A percentile compares a stretch with the other conserved stretches of the same genome.
Conservation (phyloP, 2,888 invertebrate genomes). For the Melieria crassipennis region DNA sequence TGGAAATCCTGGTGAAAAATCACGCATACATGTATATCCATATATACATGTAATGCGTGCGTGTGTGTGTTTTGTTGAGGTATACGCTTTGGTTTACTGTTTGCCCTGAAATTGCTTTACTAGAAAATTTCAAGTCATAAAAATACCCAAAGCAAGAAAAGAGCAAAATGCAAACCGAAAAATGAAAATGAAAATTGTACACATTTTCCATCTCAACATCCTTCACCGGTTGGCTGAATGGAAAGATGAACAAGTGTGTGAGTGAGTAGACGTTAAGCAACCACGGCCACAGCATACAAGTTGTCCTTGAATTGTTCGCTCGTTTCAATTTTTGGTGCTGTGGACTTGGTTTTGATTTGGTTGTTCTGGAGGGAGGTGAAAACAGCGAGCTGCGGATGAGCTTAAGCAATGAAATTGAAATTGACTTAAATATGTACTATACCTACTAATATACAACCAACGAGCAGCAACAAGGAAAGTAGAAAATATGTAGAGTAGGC, state of each 20-base stretch:
- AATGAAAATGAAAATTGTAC: not conserved
- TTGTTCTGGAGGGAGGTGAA: not conserved
- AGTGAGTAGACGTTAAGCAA: not conserved
- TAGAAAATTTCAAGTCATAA: conserved; percentile 15
- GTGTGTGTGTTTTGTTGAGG: not conserved
- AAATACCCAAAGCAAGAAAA: conserved; percentile 1
- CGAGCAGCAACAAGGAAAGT: too few species aligned
- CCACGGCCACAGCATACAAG: conserved; percentile 2
- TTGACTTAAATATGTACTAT: too few species aligned
- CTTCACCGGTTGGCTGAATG: not conserved
- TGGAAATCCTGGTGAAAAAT: conserved; percentile 1
- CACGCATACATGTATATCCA: not conserved
- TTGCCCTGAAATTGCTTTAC: conserved; percentile 3
- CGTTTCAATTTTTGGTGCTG: not conserved
- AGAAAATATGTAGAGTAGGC: too few species aligned
- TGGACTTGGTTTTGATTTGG: not conserved
- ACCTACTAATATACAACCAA: too few species aligned
- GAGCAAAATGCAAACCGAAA: not conserved
- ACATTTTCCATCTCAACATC: not conserved
- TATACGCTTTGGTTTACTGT: not conserved
- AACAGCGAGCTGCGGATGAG: not conserved
- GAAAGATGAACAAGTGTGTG: not conserved
- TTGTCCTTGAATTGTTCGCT: conserved; percentile 8
- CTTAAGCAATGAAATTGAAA: too few species aligned
- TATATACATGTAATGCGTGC: not conserved